A percentile compares a stretch with the other conserved stretches of the same genome.
Conservation (phyloP, 2,888 invertebrate genomes). For the Hymenopus coronatus region DNA sequence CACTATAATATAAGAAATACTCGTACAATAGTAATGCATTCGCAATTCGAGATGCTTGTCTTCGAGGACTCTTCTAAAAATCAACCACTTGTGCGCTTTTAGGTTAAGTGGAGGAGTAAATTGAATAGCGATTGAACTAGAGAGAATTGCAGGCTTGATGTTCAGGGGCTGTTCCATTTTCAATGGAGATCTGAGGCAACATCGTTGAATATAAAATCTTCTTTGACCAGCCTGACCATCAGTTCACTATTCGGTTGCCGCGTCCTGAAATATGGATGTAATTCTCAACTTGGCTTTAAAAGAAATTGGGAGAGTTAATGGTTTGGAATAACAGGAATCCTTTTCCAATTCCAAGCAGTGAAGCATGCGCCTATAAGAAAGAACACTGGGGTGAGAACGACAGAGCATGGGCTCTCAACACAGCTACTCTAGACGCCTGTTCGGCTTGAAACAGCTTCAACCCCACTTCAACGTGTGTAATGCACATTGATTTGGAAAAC, state of each 20-base stretch:
- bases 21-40: too few species aligned
- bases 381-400: not conserved
- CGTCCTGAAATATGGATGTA: constrained; percentile 14
- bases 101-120: not conserved
- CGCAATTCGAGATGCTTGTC: too few species aligned
- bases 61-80: not conserved
- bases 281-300: constrained; percentile 19
- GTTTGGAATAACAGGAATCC: constrained; percentile 29
- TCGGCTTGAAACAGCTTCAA: not conserved
- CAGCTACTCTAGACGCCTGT: not conserved
- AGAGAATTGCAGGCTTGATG: not conserved
- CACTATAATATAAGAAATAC: too few species aligned
- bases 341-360: constrained; percentile 23
- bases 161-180: not conserved
- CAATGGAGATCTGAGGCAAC: not conserved
- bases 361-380: not conserved
- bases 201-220: not conserved
- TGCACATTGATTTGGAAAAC: too few species aligned
- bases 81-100: not conserved
- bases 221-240: not conserved
- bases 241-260: not conserved
- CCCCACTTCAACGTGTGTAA: not conserved
- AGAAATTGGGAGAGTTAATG: constrained; percentile 23
- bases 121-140: not conserved
- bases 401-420: not conserved